These are phyloP conservation scores for Heliconius aoede DNA, from an alignment of 2,888 invertebrate genomes.

Conservation along the genomic window DNA sequence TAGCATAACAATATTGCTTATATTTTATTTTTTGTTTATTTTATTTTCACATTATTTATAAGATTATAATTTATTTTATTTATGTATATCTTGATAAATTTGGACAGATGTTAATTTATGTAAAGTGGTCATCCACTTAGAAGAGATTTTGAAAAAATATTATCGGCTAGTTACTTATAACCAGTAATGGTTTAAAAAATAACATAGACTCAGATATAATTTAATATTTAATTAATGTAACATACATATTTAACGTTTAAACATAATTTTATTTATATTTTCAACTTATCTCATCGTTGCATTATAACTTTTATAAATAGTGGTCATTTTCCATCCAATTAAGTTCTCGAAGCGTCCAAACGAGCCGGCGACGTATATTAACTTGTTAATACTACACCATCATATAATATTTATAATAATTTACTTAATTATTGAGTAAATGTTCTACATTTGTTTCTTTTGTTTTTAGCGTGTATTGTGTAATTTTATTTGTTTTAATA, in stretches of 20 bases:
- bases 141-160: too few relatives aligned
- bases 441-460: constrained; percentile 3
- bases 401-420: constrained; percentile 7
- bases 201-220: too few relatives aligned
- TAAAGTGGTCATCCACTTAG: too few relatives aligned
- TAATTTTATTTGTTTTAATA: too few relatives aligned
- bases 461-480: not conserved
- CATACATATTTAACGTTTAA: not conserved
- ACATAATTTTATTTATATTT: not conserved
- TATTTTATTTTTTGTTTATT: too few relatives aligned
- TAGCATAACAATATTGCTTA: too few relatives aligned
- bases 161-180: too few relatives aligned
- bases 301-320: constrained; percentile 3
- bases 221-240: not conserved
- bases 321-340: constrained; percentile 4
- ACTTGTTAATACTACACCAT: not conserved
- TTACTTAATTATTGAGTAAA: constrained; percentile 5
- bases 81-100: too few relatives aligned
- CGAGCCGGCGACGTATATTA: constrained; percentile 14
- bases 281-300: not conserved
- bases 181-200: too few relatives aligned
- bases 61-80: too few relatives aligned
- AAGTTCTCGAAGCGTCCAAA: constrained; percentile 23
- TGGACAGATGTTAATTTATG: too few relatives aligned
- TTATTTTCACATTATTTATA: too few relatives aligned